These are phyloP conservation scores for Crenichthys baileyi DNA, from an alignment of 2,797 vertebrate genomes.

Conservation along the genomic window DNA sequence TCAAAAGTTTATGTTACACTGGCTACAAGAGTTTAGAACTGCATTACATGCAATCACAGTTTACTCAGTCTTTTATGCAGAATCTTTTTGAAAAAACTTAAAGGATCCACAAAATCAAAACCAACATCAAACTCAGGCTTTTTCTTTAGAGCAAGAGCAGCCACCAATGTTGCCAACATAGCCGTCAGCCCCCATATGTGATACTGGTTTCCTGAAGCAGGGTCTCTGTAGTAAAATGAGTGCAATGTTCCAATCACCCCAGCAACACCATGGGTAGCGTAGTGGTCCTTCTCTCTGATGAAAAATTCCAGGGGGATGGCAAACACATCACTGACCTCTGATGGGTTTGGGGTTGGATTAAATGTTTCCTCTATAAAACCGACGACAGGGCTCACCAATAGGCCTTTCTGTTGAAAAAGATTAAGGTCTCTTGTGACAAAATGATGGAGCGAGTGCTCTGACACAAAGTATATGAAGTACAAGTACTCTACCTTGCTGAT, in stretches of 20 bases:
- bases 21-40: not conserved
- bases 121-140: slow-evolving; percentile 84
- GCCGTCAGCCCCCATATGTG: slow-evolving; percentile 91
- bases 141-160: slow-evolving; percentile 78
- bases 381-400: slow-evolving; percentile 89
- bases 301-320: slow-evolving; percentile 90
- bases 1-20: not conserved
- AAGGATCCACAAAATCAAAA: slow-evolving; percentile 80
- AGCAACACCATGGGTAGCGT: slow-evolving; percentile 2
- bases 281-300: slow-evolving; percentile 75
- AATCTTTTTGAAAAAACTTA: slow-evolving; percentile 68
- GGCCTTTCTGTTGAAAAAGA: slow-evolving; percentile 70
- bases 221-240: slow-evolving; percentile 82
- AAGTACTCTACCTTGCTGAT: slow-evolving; percentile 78
- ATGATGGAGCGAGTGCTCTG: not conserved
- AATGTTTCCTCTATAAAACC: slow-evolving; percentile 90
- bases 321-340: slow-evolving; percentile 91
- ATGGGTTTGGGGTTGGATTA: slow-evolving; percentile 83
- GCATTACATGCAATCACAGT: slow-evolving; percentile 75
- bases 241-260: slow-evolving; percentile 58
- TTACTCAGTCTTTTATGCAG: slow-evolving; percentile 78
- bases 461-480: not conserved
- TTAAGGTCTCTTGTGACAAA: not conserved
- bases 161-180: slow-evolving; percentile 79
- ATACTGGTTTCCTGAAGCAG: slow-evolving; percentile 69